phyloP scores from a whole-genome alignment of 2,113 vertebrate genomes.

The Erinaceus europaeus region DNA sequence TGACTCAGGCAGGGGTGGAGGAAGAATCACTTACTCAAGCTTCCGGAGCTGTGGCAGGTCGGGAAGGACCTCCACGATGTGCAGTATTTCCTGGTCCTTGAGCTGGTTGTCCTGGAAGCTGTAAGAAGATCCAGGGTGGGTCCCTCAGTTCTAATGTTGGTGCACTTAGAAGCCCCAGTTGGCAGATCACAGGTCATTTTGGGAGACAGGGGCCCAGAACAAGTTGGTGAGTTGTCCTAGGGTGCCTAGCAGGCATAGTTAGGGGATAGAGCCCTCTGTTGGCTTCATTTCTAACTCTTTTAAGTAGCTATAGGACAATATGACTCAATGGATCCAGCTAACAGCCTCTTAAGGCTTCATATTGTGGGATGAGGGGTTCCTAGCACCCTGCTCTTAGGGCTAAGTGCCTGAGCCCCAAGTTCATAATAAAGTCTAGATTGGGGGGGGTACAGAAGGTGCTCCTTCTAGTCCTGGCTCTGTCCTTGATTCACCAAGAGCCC shows the following conservation, averaged over 20 bases:
- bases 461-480: not conserved
- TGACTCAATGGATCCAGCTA: not conserved
- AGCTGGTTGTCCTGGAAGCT: constrained; percentile 90
- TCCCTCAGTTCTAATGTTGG: not conserved
- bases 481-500: not conserved
- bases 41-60: constrained; percentile 79
- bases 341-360: not conserved
- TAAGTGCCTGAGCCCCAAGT: not conserved
- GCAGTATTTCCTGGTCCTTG: constrained; percentile 77
- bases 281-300: not conserved
- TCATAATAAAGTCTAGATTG: not conserved
- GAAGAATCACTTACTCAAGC: constrained; percentile 82
- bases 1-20: not conserved
- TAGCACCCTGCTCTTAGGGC: not conserved
- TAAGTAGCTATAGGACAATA: not conserved
- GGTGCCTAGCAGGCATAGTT: not conserved
- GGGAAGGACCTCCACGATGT: constrained; percentile 77
- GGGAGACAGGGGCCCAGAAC: not conserved
- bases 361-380: not conserved
- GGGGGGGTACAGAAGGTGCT: not conserved
- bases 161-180: not conserved
- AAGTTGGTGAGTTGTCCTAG: not conserved
- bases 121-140: not conserved
- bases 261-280: not conserved
- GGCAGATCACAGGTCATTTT: not conserved